A percentile compares a stretch with the other conserved stretches of the same genome.
phyloP scores from a whole-genome alignment of 2,888 invertebrate species.

The Choreutis nemorana region DNA sequence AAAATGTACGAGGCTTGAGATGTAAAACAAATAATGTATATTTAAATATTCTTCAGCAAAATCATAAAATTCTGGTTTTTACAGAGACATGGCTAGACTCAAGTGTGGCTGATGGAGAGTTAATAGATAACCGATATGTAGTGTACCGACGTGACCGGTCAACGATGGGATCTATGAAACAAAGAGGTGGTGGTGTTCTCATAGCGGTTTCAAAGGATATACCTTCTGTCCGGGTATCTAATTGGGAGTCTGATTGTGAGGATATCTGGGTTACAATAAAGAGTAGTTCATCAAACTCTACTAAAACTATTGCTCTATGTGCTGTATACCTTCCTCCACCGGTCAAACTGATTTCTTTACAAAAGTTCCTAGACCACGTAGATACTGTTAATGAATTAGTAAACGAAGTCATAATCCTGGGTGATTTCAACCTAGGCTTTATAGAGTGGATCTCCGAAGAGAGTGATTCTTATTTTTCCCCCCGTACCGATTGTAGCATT shows the following conservation, averaged over 20 bases:
- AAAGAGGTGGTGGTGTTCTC: slow-evolving; percentile 1
- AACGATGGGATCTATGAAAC: too few species aligned
- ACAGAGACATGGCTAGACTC: slow-evolving; percentile 7
- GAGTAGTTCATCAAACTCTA: too few species aligned
- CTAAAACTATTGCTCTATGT: too few species aligned
- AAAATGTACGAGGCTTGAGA: slow-evolving; percentile 7
- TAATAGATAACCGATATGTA: slow-evolving; percentile 6
- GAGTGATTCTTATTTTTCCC: background rate
- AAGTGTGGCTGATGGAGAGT: slow-evolving; percentile 3
- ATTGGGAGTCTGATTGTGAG: background rate
- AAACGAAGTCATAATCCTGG: background rate
- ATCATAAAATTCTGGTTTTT: slow-evolving; percentile 5
- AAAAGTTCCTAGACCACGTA: background rate
- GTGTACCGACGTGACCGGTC: slow-evolving; percentile 3
- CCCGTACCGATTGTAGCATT: background rate
- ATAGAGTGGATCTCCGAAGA: background rate
- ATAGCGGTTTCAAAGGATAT: slow-evolving; percentile 2
- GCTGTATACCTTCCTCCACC: slow-evolving; percentile 1
- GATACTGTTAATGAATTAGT: background rate
- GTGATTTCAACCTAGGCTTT: slow-evolving; percentile 2
- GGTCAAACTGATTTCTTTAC: background rate
- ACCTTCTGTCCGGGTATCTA: background rate
- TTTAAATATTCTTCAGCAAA: background rate
- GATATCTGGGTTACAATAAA: background rate
- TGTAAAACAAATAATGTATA: slow-evolving; percentile 1